Base-by-base conservation (phyloP, 2,797 vertebrate species). In the Tarsius wallacei region DNA sequence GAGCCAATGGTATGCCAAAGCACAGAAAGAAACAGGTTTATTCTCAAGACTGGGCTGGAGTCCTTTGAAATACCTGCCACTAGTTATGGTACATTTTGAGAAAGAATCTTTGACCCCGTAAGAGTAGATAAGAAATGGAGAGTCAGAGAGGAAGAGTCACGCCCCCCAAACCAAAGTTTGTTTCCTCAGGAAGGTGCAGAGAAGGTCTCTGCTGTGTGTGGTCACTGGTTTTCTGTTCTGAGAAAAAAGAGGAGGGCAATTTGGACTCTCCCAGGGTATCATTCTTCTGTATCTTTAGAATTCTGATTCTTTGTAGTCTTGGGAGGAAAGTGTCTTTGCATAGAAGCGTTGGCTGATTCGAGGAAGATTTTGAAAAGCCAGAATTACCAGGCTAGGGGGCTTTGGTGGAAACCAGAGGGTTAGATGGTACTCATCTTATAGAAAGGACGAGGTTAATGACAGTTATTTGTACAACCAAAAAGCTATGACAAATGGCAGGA, bases 31-130 rank as follows among this genome's bases (percentile, higher is more conserved):
- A 89, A 87, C 0, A n/a, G 47, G 31, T 77, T 90, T 96, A 16
- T 91, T 93, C 93, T 87, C 1, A 86, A 64, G 68, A 78, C 61
- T 76, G 13, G 81, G 17, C 26, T 36, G 24, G 28, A 84, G 63
- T 86, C n/a, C 5, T 3, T 91, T 89, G 59, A 83, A 85, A 76
- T 90, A 59, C 10, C 26, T 83, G 76, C 78, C 90, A 87, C 28
- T 76, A 80, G 84, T 87, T 78, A 47, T 78, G 22, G 26, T 96
- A 96, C 93, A 86, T 95, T 97, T 86, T 89, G 33, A 70, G 47
- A 42, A 74, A 42, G 81, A 84, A 71, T 28, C 86, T 94, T 96
- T 91, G 66, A 96, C 22, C 16, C 8, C 59, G 80, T 42, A 76
- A 64, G 64, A 82, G 31, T 28, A 78, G 82, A 13, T 66, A 47